These are phyloP conservation scores for Carcharodon carcharias DNA, from an alignment of 2,797 vertebrate species.

Conservation along the genomic window DNA sequence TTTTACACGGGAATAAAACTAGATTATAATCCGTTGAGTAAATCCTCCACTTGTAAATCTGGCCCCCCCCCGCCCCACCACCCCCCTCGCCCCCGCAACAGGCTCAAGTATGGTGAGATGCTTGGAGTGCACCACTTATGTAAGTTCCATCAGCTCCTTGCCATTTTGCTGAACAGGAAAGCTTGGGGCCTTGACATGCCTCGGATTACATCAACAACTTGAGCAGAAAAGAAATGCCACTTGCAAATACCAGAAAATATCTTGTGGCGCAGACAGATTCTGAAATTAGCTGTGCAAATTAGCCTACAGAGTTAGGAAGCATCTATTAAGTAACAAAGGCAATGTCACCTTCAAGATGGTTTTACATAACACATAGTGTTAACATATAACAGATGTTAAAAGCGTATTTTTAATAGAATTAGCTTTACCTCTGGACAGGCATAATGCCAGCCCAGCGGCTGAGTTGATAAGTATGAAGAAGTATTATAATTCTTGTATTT, in stretches of 20 bases:
- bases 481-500: neutral
- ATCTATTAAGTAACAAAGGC: neutral
- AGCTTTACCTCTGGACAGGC: neutral
- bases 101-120: neutral
- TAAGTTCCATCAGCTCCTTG: neutral
- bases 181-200: neutral
- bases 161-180: neutral
- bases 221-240: neutral
- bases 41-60: neutral
- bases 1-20: neutral
- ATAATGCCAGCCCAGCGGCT: neutral
- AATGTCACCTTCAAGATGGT: neutral
- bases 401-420: neutral
- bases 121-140: neutral
- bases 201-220: neutral
- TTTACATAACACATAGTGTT: neutral
- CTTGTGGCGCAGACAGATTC: neutral
- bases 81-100: neutral
- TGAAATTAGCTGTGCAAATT: neutral
- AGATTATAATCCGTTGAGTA: neutral
- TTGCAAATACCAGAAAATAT: neutral
- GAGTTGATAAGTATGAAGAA: neutral
- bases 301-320: neutral
- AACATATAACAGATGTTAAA: neutral
- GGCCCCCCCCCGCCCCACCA: neutral